Base-by-base conservation (phyloP, 2,797 vertebrate genomes). In the Fistularia tabacaria region DNA sequence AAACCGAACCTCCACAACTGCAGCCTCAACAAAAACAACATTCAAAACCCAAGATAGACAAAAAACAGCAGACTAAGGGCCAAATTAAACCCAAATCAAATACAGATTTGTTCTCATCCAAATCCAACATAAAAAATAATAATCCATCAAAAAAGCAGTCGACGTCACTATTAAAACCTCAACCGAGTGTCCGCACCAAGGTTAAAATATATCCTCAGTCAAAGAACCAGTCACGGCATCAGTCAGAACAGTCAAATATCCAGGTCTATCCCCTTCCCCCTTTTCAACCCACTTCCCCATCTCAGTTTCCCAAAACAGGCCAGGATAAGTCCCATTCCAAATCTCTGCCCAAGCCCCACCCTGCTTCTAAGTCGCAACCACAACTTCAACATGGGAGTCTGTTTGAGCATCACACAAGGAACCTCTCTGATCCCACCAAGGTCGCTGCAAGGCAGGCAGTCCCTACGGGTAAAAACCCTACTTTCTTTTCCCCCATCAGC, bases 401-500 rank as follows among this genome's bases (percentile, higher is more conserved):
- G 38, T 51, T 62, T 66, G 62, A 66, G 42, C 66, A 71, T 77
- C 64, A 79, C 59, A 73, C 60, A 69, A 75, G 69, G 80, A 82
- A 62, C 69, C 43, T 59, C 55, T 66, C 77, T 73, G 73, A 68
- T 49, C 64, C 77, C 53, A 73, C 65, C 73, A 77, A 66, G 75
- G 68, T 72, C 71, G 65, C 58, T 45, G 65, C 73, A 76, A 76
- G 58, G 62, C 80, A 72, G 66, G 15, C 64, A 61, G 56, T 55
- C 41, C 54, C 84, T 50, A 83, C 79, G 59, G 88, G 88, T 90
- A 90, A 90, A 86, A 66, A 74, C 73, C 66, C 68, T 60, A 58
- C 51, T 57, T 77, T 78, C 38, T 74, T 71, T 54, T 65, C 51
- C 44, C 25, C 25, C 25, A 76, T 64, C 14, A 67, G 51, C 40